These are phyloP conservation scores for Yponomeuta evonymella DNA, from an alignment of 2,888 invertebrate species.

Conservation along the genomic window DNA sequence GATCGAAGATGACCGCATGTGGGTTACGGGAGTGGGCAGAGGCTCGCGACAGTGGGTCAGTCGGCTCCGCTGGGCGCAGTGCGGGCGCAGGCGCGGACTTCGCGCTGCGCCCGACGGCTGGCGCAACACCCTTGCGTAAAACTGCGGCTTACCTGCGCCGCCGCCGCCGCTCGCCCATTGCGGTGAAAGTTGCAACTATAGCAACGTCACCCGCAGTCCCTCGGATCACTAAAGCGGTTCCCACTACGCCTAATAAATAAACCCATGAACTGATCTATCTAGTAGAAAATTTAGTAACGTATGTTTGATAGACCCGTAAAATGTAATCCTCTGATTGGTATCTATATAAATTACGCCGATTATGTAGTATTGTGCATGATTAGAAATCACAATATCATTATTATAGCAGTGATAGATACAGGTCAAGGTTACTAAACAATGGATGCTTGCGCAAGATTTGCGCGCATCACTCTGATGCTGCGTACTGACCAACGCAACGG, in stretches of 20 bases:
- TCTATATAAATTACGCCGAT: neutral
- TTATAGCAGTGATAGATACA: slow-evolving; percentile 34
- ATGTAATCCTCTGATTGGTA: neutral
- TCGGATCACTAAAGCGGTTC: slow-evolving; percentile 1
- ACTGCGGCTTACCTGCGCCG: slow-evolving; percentile 39
- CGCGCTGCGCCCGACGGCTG: slow-evolving; percentile 35
- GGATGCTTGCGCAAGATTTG: slow-evolving; percentile 51
- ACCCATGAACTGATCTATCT: slow-evolving; percentile 9
- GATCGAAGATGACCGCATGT: slow-evolving; percentile 28
- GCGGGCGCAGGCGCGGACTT: slow-evolving; percentile 16
- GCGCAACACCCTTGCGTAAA: slow-evolving; percentile 74
- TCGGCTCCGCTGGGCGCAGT: slow-evolving; percentile 64
- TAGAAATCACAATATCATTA: neutral
- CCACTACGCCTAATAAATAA: neutral
- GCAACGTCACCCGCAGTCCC: slow-evolving; percentile 26
- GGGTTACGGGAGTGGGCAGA: slow-evolving; percentile 42
- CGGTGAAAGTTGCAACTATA: slow-evolving; percentile 62
- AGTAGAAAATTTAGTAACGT: neutral
- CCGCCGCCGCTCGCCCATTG: slow-evolving; percentile 28
- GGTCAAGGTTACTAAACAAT: slow-evolving; percentile 62
- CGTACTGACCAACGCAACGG: neutral
- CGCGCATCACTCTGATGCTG: slow-evolving; percentile 2
- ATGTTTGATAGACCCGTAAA: neutral
- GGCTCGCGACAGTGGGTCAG: slow-evolving; percentile 66
- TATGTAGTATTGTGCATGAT: neutral